phyloP scores from a whole-genome alignment of 2,797 vertebrate genomes.

The Amphiprion clarkii region DNA sequence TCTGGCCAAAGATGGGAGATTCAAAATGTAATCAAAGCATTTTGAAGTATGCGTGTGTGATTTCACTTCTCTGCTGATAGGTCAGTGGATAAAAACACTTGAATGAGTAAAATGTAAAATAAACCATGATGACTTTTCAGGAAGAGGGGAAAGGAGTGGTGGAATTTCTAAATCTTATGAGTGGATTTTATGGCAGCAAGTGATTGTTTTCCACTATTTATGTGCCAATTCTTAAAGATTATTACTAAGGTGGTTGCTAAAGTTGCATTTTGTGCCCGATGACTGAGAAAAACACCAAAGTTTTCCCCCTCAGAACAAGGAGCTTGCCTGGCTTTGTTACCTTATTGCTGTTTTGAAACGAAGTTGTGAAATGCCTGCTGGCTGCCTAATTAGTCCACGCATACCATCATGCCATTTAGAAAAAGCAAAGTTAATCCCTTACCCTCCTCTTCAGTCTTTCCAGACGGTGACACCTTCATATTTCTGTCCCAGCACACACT shows the following conservation, averaged over 20 bases:
- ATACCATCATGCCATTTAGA: too few species aligned
- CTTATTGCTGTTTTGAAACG: neutral
- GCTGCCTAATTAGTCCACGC: neutral
- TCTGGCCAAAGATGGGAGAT: slow-evolving; percentile 80
- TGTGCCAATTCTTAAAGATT: neutral
- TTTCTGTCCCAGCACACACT: too few species aligned
- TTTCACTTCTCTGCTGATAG: slow-evolving; percentile 1
- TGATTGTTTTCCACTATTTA: neutral
- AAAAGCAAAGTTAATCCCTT: too few species aligned
- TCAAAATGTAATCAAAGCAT: slow-evolving; percentile 67
- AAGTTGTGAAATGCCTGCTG: neutral
- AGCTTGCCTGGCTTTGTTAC: neutral
- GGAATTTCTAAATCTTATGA: neutral
- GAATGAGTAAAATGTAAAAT: slow-evolving; percentile 5
- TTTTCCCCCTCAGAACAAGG: too few species aligned
- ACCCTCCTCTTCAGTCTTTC: too few species aligned
- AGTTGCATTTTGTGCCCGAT: neutral
- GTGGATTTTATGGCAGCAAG: neutral
- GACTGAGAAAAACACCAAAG: neutral
- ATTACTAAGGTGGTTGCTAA: neutral
- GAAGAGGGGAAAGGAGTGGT: neutral
- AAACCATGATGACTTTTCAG: neutral
- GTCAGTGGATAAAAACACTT: neutral
- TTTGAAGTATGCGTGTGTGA: slow-evolving; percentile 49
- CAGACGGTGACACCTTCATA: too few species aligned